phyloP scores from a whole-genome alignment of 2,797 vertebrate genomes.

The Neosalanx taihuensis region DNA sequence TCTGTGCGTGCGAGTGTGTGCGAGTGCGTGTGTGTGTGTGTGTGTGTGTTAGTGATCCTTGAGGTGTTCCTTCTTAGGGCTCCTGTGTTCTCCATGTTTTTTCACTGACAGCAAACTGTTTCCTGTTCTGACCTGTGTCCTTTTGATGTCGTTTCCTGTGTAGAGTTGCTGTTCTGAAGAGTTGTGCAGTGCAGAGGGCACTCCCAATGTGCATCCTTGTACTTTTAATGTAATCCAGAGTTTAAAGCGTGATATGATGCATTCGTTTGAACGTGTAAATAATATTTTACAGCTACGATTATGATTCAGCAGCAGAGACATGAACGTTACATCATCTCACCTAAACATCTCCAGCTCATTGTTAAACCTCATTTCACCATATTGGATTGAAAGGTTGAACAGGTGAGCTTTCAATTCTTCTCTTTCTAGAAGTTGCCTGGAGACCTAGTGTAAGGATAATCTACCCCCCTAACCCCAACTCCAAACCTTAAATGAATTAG shows the following conservation, averaged over 20 bases:
- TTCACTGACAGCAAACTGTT: background rate
- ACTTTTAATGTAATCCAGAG: slow-evolving; percentile 83
- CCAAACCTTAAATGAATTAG: background rate
- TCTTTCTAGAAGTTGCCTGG: slow-evolving; percentile 3
- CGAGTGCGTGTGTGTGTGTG: background rate
- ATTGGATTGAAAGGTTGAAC: slow-evolving; percentile 14
- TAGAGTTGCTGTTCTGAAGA: slow-evolving; percentile 62
- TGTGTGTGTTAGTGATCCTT: slow-evolving; percentile 29
- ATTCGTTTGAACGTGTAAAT: slow-evolving; percentile 14
- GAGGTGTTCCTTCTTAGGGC: slow-evolving; percentile 1
- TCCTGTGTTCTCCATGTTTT: slow-evolving; percentile 6
- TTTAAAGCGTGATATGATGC: slow-evolving; percentile 21
- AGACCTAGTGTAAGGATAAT: slow-evolving; percentile 3
- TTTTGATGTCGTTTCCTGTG: slow-evolving; percentile 39
- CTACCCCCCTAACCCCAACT: background rate
- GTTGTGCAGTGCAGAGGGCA: slow-evolving; percentile 84
- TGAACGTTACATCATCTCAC: background rate
- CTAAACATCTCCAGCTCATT: background rate
- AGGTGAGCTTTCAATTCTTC: slow-evolving; percentile 2
- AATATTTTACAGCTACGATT: slow-evolving; percentile 12
- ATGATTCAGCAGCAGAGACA: slow-evolving; percentile 10
- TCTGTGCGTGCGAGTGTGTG: slow-evolving; percentile 26
- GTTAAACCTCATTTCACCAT: slow-evolving; percentile 1
- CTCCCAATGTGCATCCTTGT: slow-evolving; percentile 85
- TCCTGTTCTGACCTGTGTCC: slow-evolving; percentile 5